Percentiles rank a stretch among this genome's conserved stretches.
Evolutionary conservation across 1,140 invertebrate species (phyloP).

Genomic region (Drosophila orena): DNA sequence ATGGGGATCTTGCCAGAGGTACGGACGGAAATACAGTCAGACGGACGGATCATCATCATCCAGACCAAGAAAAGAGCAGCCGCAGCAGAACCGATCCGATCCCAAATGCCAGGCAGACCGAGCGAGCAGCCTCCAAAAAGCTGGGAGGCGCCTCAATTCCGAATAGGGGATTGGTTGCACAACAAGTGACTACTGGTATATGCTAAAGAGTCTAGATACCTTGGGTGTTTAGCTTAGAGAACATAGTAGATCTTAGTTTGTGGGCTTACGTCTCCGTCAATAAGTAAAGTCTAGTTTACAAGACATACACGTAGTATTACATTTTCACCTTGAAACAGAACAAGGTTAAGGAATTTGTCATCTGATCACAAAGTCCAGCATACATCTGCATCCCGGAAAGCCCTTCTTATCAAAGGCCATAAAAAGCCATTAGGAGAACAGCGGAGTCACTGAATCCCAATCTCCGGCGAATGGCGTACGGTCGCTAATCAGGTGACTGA

Average conservation of each 20-base stretch:
- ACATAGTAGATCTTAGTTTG: not conserved
- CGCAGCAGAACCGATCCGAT: constrained; percentile 14
- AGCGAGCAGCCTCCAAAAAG: constrained; percentile 12
- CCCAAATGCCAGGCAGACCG: constrained; percentile 23
- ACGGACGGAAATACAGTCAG: constrained; percentile 21
- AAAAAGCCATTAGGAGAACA: constrained; percentile 6
- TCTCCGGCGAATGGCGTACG: constrained; percentile 22
- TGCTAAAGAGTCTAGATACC: constrained; percentile 15
- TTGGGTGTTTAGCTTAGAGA: not conserved
- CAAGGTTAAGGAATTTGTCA: no score
- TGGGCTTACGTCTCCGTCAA: no score
- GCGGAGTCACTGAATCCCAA: not conserved
- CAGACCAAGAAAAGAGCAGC: constrained; percentile 19
- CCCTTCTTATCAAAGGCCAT: not conserved
- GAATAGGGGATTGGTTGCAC: constrained; percentile 24
- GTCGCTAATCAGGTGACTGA: constrained; percentile 19
- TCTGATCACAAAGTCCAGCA: not conserved
- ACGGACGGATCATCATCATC: constrained; percentile 21
- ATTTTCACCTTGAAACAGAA: no score
- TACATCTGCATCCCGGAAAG: not conserved
- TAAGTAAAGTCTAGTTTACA: no score
- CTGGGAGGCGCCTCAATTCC: constrained; percentile 28
- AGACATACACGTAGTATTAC: no score
- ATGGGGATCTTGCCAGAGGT: constrained; percentile 7
- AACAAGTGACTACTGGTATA: constrained; percentile 6